Conservation (phyloP, 2,113 vertebrate species). For the Otocyon megalotis region DNA sequence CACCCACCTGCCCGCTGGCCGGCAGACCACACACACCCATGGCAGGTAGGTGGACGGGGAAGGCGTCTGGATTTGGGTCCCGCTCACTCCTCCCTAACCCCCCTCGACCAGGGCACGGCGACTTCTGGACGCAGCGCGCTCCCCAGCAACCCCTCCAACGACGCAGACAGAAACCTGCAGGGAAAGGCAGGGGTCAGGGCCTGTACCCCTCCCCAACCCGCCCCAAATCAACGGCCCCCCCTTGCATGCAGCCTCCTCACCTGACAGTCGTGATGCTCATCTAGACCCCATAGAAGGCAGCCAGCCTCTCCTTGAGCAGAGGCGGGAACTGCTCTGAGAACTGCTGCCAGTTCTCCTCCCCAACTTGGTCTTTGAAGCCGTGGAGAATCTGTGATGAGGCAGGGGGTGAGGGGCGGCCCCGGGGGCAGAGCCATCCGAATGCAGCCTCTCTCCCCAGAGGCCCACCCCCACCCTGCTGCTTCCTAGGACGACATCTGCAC, state of each 20-base stretch:
- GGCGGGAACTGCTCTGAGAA: constrained; percentile 97
- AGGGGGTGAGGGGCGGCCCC: rapidly evolving
- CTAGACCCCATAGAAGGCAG: constrained; percentile 96
- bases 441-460: too few relatives aligned
- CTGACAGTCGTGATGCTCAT: constrained; percentile 67
- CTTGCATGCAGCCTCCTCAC: neutral
- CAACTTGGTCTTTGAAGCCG: constrained; percentile 96
- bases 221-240: too few relatives aligned
- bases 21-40: constrained; percentile 22
- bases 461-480: rapidly evolving
- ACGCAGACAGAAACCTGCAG: constrained; percentile 90
- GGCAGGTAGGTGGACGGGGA: constrained; percentile 74
- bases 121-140: constrained; percentile 93
- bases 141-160: constrained; percentile 91
- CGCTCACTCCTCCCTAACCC: constrained; percentile 91
- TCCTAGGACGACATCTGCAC: neutral
- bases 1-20: constrained; percentile 71
- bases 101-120: constrained; percentile 93
- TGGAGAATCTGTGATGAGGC: constrained; percentile 92
- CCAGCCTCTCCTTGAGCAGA: constrained; percentile 95
- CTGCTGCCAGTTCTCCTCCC: constrained; percentile 97
- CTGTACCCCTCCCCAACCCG: rapidly evolving
- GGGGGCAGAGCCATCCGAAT: rapidly evolving
- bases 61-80: constrained; percentile 82
- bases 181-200: neutral